Percentiles rank a stretch among this genome's conserved stretches.
phyloP scores from a whole-genome alignment of 1,140 invertebrate genomes.

The Wasmannia auropunctata region DNA sequence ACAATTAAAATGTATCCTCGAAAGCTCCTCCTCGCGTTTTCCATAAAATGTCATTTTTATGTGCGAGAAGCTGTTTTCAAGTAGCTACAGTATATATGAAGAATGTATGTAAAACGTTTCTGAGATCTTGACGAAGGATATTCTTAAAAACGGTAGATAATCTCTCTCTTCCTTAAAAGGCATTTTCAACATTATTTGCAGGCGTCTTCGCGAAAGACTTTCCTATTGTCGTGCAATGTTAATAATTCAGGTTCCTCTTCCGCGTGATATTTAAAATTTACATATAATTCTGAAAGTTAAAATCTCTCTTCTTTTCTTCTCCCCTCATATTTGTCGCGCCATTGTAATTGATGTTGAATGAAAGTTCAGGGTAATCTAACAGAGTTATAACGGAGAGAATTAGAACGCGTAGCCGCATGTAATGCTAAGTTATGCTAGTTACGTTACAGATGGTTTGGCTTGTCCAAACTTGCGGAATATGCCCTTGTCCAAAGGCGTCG shows the following conservation, averaged over 20 bases:
- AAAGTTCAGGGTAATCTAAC: constrained; percentile 37
- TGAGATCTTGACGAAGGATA: background rate
- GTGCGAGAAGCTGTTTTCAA: background rate
- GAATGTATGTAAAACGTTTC: background rate
- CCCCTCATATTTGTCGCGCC: constrained; percentile 7
- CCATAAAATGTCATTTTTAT: background rate
- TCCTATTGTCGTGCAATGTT: background rate
- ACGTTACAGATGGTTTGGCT: constrained; percentile 50
- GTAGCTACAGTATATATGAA: background rate
- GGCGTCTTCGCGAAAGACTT: background rate
- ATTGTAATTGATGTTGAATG: constrained; percentile 53
- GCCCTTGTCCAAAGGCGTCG: constrained; percentile 36
- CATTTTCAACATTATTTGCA: constrained; percentile 10
- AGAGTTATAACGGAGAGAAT: constrained; percentile 47
- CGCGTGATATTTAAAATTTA: constrained; percentile 17
- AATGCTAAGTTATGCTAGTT: constrained; percentile 53
- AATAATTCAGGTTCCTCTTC: background rate
- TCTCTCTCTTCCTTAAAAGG: background rate
- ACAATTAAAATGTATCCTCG: background rate
- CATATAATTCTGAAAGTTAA: constrained; percentile 4
- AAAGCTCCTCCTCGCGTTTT: background rate
- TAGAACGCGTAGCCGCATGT: constrained; percentile 42
- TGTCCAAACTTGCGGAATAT: constrained; percentile 54
- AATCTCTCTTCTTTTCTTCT: background rate
- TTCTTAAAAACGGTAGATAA: background rate